Base-by-base conservation (phyloP, 2,113 vertebrate species). In the Prionailurus viverrinus region DNA sequence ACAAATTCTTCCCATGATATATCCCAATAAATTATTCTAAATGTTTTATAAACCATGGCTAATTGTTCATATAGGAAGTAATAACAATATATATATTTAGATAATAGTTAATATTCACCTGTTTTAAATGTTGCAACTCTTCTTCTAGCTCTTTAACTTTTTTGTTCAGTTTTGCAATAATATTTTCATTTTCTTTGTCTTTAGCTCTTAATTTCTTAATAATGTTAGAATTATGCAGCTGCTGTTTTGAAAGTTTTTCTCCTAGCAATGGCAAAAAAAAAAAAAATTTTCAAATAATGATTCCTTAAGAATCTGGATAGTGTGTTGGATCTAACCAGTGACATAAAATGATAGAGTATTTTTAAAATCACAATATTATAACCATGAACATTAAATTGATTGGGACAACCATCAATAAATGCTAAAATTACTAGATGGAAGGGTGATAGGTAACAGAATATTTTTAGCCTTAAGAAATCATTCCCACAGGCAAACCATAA, bases 211-310 rank as follows among this genome's bases (percentile, higher is more conserved):
- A 98, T 98, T 99, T 99, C 99, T 99, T 99, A 98, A 99, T 99
- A 96, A 99, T 99, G 98, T 99, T 99, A 96, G 99, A 99, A 98
- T 99, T 99, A 93, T 99, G 99, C 61, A 99, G 98, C 97, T 99
- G 99, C 97, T 99, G 99, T 98, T 99, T 99, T 81, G 99, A 99
- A 98, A 99, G 99, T 96, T 99, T 99, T 98, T 99, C 99, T 83
- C 99, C 99, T 99, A 95, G 85, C 86, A 96, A 98, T 86, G 71
- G 55, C 31, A 88, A 97, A 93, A 73, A 92, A 58, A 55, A 74
- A 74, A 4, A 14, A 97, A 96, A 76, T 78, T 81, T 81, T 81
- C 36, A 97, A 89, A 89, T 68, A 87, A 58, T 80, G 36, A 92
- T 66, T 91, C 41, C 16, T 19, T 90, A 83, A 96, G n/a, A 92